Evolutionary conservation across 2,888 invertebrate species (phyloP), one percentile per base, ranked within the genome.

Genomic region (Rotaria macrura): DNA sequence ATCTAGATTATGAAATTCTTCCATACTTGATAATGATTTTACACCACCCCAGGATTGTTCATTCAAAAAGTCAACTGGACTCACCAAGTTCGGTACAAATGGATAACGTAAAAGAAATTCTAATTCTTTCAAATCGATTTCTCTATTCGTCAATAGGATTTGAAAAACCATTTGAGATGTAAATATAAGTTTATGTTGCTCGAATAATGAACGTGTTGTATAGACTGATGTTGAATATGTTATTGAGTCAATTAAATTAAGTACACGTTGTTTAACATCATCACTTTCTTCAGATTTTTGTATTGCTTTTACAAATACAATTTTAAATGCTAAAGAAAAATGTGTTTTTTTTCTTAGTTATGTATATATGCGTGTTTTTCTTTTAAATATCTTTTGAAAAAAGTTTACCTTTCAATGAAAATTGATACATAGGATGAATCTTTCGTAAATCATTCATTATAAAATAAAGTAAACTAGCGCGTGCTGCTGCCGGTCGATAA

Each of bases 391-490:
- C 47, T 12, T 47, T 47, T 47, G 14, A 12, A 47, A 52, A 6
- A 34, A 49, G 2, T 23, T 84, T 84, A 84, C 84, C 95, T 93
- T 97, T 97, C 87, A 97, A 92, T n/a, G 97, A 97, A 91, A 97
- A 97, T 90, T 97, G 96, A 91, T 97, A 97, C 89, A 97, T 96
- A 1, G 96, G 96, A 92, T 97, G 96, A 87, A 97, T 96, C 54
- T 95, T 96, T 91, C 96, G 95, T 87, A 97, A 92, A 88, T 97
- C 97, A 89, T 97, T 97, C 72, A 97, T 92, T 88, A 97, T 96
- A 89, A 97, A 97, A 91, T 97, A 97, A 0, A 97, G 92, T 9
- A 97, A 92, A 85, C 96, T 96, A 0, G 97, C 96, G 89, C 97
- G 92, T 0, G 96, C 95, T 1, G 97, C 96, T 5, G 96, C 97